phyloP scores from a whole-genome alignment of 2,797 vertebrate genomes.

The Thamnophis elegans region DNA sequence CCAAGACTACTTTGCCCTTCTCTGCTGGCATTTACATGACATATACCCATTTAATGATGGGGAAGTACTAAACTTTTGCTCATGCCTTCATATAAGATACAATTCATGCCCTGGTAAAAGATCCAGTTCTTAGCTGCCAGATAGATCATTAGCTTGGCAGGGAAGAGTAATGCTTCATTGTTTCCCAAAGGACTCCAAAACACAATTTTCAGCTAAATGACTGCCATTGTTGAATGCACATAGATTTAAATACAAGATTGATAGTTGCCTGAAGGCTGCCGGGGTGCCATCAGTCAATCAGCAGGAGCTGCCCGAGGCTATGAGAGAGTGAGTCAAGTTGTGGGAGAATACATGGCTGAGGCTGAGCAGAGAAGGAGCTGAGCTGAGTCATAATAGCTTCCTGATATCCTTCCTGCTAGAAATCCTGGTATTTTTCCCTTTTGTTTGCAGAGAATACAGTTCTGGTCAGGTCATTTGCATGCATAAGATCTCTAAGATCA shows the following conservation, averaged over 20 bases:
- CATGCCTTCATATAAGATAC: not conserved
- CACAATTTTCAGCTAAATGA: slow-evolving; percentile 18
- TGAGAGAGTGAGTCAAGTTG: slow-evolving; percentile 11
- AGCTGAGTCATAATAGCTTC: not conserved
- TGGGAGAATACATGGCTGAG: slow-evolving; percentile 6
- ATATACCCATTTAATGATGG: not conserved
- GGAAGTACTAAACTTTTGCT: not conserved
- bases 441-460: not conserved
- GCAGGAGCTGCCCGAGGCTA: slow-evolving; percentile 18
- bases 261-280: slow-evolving; percentile 28
- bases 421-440: not conserved
- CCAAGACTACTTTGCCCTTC: not conserved
- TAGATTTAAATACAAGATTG: slow-evolving; percentile 28
- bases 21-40: not conserved
- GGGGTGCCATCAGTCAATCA: slow-evolving; percentile 13
- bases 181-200: slow-evolving; percentile 11
- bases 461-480: not conserved
- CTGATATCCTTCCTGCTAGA: not conserved
- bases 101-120: not conserved
- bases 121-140: not conserved
- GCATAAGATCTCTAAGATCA: not conserved
- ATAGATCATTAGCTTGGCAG: not conserved
- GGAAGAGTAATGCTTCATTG: not conserved
- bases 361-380: not conserved
- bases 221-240: slow-evolving; percentile 18